Evolutionary conservation across 1,140 invertebrate genomes (phyloP).

Genomic region (Dreissena polymorpha): DNA sequence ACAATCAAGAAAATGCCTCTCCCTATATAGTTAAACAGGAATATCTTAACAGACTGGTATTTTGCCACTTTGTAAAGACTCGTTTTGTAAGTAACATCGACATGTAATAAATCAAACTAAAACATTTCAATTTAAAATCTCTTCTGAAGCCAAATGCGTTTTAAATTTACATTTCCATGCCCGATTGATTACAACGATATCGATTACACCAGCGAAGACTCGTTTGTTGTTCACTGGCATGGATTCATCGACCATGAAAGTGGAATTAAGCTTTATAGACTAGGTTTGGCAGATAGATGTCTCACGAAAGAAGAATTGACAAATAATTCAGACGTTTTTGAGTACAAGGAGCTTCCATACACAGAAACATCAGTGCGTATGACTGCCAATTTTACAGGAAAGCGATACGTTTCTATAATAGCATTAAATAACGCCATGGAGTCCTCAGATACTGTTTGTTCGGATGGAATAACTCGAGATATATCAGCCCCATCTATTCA

Average conservation of each 20-base stretch:
- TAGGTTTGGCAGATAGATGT: slow-evolving; percentile 49
- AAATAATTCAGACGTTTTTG: neutral
- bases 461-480: slow-evolving; percentile 60
- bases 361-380: slow-evolving; percentile 9
- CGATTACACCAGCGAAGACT: slow-evolving; percentile 58
- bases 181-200: slow-evolving; percentile 38
- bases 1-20: too few species aligned
- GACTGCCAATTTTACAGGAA: slow-evolving; percentile 40
- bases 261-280: slow-evolving; percentile 57
- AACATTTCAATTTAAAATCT: too few species aligned
- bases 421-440: slow-evolving; percentile 62
- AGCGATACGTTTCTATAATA: slow-evolving; percentile 46
- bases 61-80: too few species aligned
- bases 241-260: slow-evolving; percentile 66
- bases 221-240: slow-evolving; percentile 54
- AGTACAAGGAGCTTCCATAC: neutral
- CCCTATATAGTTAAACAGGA: too few species aligned
- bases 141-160: too few species aligned
- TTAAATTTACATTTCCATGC: slow-evolving; percentile 1
- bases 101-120: too few species aligned
- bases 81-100: too few species aligned
- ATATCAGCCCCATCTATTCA: slow-evolving; percentile 24
- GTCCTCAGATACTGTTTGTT: slow-evolving; percentile 57
- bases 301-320: slow-evolving; percentile 28
- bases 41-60: too few species aligned